These are phyloP conservation scores for Onychomys torridus DNA, from an alignment of 2,797 vertebrate species.

Conservation along the genomic window DNA sequence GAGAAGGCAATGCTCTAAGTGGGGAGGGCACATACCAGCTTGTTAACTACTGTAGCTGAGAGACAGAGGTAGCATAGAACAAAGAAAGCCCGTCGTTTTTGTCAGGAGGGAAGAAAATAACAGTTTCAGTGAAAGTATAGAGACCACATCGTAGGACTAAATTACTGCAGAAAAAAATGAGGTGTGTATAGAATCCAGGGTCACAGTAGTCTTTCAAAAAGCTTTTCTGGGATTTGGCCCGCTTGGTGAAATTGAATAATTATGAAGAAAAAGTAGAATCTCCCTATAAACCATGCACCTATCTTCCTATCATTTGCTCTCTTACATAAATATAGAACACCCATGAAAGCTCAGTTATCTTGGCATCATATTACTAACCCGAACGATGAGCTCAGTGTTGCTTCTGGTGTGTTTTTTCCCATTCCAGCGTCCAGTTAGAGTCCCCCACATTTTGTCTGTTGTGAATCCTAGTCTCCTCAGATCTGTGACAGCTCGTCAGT, in stretches of 20 bases:
- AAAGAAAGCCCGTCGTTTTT: not conserved
- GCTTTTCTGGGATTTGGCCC: not conserved
- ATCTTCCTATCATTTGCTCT: not conserved
- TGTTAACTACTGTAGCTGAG: not conserved
- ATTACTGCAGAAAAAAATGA: not conserved
- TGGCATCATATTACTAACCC: not conserved
- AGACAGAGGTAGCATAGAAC: not conserved
- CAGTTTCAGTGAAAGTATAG: not conserved
- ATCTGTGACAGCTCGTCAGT: not conserved
- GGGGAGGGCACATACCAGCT: not conserved
- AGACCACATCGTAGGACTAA: not conserved
- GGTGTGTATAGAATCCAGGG: not conserved
- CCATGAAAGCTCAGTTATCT: slow-evolving; percentile 2
- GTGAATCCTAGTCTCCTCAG: not conserved
- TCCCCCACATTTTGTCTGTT: not conserved
- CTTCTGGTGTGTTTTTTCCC: not conserved
- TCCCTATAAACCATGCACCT: not conserved
- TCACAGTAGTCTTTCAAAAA: not conserved
- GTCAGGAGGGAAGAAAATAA: not conserved
- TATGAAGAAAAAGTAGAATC: not conserved
- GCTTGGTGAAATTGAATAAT: not conserved
- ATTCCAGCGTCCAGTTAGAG: not conserved
- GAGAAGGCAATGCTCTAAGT: not conserved
- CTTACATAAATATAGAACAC: not conserved
- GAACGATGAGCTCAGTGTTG: not conserved